These are phyloP conservation scores for Periphyllus acericola DNA, from an alignment of 2,888 invertebrate genomes.

Conservation along the genomic window DNA sequence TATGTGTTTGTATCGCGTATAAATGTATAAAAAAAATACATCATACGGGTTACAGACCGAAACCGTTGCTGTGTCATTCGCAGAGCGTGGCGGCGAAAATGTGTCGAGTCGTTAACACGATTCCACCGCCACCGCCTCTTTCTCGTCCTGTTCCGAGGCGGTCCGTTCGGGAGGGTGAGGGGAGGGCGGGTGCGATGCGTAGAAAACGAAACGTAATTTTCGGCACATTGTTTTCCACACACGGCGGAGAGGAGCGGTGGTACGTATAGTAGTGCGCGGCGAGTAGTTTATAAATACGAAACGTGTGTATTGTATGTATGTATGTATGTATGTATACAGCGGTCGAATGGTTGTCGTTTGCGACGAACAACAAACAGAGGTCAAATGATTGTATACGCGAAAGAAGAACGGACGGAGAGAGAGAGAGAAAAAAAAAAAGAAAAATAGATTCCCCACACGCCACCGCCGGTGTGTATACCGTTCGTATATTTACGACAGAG, in stretches of 20 bases:
- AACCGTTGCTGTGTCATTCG: slow-evolving; percentile 56
- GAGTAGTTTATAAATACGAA: too few relatives aligned
- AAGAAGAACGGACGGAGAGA: neutral
- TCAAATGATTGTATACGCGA: neutral
- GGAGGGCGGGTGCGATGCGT: too few relatives aligned
- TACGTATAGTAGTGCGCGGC: neutral
- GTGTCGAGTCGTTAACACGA: slow-evolving; percentile 61
- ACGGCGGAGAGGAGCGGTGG: too few relatives aligned
- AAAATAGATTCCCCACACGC: neutral
- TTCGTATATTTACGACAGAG: neutral
- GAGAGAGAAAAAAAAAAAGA: neutral
- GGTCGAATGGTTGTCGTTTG: neutral
- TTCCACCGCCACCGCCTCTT: neutral
- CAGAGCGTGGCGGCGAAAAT: slow-evolving; percentile 58
- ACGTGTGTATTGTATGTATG: neutral
- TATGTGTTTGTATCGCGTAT: neutral
- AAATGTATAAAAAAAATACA: slow-evolving; percentile 21
- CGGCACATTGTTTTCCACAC: slow-evolving; percentile 38
- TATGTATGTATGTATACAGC: neutral
- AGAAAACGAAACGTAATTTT: slow-evolving; percentile 31
- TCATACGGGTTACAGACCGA: slow-evolving; percentile 51
- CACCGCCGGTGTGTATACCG: neutral
- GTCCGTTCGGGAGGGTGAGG: neutral
- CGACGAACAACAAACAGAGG: neutral
- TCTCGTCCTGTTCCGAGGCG: neutral